A percentile compares a stretch with the other conserved stretches of the same genome.
These are phyloP conservation scores for Euzetes globulus DNA, from an alignment of 2,888 invertebrate genomes.

Conservation along the genomic window DNA sequence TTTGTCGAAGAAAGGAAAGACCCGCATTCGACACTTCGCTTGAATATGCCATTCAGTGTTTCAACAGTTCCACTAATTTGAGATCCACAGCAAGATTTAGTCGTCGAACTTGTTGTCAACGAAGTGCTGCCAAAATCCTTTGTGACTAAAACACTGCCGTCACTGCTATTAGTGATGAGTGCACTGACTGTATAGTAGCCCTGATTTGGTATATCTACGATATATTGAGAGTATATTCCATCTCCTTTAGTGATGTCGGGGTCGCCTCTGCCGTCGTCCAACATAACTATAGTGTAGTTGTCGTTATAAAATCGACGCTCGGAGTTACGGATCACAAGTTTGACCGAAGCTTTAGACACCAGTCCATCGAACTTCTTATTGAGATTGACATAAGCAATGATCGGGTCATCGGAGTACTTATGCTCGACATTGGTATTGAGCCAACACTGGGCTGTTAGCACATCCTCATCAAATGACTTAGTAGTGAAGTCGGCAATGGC, in stretches of 20 bases:
- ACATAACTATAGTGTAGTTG: conserved; percentile 49
- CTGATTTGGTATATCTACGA: conserved; percentile 41
- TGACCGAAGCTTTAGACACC: conserved; percentile 55
- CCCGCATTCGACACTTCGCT: conserved; percentile 21
- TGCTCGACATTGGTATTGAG: not conserved
- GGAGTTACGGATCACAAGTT: conserved; percentile 50
- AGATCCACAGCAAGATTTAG: not conserved
- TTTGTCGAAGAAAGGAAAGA: not conserved
- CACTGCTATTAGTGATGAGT: not conserved
- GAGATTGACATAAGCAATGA: conserved; percentile 36
- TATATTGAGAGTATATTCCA: conserved; percentile 59
- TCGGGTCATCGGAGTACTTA: conserved; percentile 45
- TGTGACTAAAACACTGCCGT: not conserved
- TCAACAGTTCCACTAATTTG: not conserved
- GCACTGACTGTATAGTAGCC: conserved; percentile 16
- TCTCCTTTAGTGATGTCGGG: conserved; percentile 59
- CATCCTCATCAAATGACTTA: not conserved
- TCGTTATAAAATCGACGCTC: conserved; percentile 36
- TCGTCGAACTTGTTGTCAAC: not conserved
- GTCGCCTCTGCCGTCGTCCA: conserved; percentile 58
- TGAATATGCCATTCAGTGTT: not conserved
- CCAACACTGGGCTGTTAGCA: conserved; percentile 28
- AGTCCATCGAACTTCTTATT: conserved; percentile 48
- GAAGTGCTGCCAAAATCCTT: conserved; percentile 29
- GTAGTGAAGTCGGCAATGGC: not conserved